phyloP scores from a whole-genome alignment of 2,888 invertebrate species.

The Orchestes rusci region DNA sequence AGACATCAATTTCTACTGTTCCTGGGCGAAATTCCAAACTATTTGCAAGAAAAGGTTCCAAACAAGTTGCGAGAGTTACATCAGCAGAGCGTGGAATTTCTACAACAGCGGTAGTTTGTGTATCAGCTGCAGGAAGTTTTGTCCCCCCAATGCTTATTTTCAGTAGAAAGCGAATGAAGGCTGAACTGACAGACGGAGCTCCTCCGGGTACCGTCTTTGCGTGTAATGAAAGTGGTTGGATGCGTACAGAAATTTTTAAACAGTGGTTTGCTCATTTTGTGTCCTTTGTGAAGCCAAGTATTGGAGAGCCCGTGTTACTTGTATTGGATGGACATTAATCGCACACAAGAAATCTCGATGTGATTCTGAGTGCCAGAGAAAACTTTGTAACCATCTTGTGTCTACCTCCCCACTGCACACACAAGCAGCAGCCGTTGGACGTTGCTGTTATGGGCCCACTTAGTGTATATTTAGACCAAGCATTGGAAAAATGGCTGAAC shows the following conservation, averaged over 20 bases:
- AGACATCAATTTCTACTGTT: neutral
- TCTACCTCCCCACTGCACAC: neutral
- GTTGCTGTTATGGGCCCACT: too few species aligned
- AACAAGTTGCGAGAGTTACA: neutral
- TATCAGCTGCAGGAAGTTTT: neutral
- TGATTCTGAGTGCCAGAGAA: slow-evolving; percentile 8
- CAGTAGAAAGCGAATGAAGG: too few species aligned
- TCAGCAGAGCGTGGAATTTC: neutral
- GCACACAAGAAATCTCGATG: slow-evolving; percentile 14
- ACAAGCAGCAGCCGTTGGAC: neutral
- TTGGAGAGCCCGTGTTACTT: slow-evolving; percentile 24
- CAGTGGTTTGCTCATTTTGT: slow-evolving; percentile 40
- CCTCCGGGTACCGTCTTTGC: slow-evolving; percentile 30
- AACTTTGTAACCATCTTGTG: slow-evolving; percentile 1
- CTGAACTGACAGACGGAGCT: too few species aligned
- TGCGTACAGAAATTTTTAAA: slow-evolving; percentile 34
- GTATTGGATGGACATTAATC: slow-evolving; percentile 16
- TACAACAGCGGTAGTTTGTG: neutral
- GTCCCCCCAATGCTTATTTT: too few species aligned
- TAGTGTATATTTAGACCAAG: too few species aligned
- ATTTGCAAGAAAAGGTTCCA: neutral
- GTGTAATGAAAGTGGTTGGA: slow-evolving; percentile 32
- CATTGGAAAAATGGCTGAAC: too few species aligned
- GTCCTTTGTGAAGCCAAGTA: slow-evolving; percentile 28
- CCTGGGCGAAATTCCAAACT: neutral